Percentiles rank a stretch among this genome's conserved stretches.
These are phyloP conservation scores for Mionectes olivaceus DNA, from an alignment of 2,797 vertebrate genomes.

Conservation along the genomic window DNA sequence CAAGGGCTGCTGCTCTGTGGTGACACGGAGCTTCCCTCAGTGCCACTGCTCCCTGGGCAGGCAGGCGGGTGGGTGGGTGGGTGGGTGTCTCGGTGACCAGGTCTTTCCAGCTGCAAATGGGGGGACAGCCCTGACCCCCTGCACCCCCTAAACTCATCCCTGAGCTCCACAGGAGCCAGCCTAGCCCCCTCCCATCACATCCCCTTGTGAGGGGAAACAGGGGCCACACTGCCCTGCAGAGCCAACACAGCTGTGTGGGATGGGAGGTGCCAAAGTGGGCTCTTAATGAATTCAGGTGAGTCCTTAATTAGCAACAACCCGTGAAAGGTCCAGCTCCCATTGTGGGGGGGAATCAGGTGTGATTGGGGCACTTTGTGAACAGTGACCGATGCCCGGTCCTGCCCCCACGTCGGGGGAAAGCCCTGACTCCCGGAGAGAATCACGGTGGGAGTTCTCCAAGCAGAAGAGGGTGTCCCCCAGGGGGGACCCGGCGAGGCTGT, in stretches of 20 bases:
- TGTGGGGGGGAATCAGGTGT: neutral
- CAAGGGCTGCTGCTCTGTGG: rapidly evolving
- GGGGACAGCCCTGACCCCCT: neutral
- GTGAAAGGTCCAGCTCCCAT: rapidly evolving
- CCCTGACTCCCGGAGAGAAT: rapidly evolving
- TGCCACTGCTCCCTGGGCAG: rapidly evolving
- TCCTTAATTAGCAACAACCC: neutral
- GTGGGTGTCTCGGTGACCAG: rapidly evolving
- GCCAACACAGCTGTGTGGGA: rapidly evolving
- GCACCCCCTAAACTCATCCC: rapidly evolving
- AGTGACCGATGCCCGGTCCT: rapidly evolving
- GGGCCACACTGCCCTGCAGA: rapidly evolving
- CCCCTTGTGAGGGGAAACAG: neutral
- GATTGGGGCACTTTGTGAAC: neutral
- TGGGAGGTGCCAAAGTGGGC: neutral
- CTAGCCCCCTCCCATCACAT: neutral
- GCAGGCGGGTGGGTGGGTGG: too few species aligned
- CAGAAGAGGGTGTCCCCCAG: neutral
- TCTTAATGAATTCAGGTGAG: neutral
- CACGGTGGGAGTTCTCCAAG: rapidly evolving
- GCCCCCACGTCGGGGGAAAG: rapidly evolving
- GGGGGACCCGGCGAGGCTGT: rapidly evolving
- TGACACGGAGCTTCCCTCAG: rapidly evolving
- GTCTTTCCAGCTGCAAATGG: neutral
- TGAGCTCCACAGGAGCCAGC: neutral